These are phyloP conservation scores for Ephestia elutella DNA, from an alignment of 1,140 invertebrate species.

Conservation along the genomic window DNA sequence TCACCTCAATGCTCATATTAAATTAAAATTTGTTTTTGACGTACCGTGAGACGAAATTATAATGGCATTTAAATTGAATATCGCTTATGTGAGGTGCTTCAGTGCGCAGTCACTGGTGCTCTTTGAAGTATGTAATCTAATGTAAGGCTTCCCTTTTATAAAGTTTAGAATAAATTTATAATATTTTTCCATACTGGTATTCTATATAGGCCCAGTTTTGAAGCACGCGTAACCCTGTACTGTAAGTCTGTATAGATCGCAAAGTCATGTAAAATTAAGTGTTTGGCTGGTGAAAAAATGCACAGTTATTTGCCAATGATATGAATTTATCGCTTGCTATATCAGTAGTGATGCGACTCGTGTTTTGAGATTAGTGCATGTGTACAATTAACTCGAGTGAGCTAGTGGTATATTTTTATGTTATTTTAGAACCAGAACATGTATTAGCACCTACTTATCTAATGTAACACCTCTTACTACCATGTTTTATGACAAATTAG, in stretches of 20 bases:
- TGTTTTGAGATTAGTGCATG: no score
- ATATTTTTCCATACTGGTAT: background rate
- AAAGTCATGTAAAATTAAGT: background rate
- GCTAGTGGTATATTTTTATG: no score
- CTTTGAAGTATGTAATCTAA: slow-evolving; percentile 18
- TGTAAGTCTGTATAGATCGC: background rate
- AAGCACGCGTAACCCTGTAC: background rate
- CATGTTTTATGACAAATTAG: no score
- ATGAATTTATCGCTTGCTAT: no score
- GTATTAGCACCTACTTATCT: no score
- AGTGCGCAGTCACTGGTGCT: slow-evolving; percentile 35
- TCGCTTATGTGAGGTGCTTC: slow-evolving; percentile 33
- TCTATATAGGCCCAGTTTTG: background rate
- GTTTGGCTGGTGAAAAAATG: no score
- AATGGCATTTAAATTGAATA: background rate
- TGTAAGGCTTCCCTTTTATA: slow-evolving; percentile 47
- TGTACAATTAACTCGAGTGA: no score
- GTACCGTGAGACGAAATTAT: background rate
- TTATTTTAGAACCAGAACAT: no score
- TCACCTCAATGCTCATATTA: background rate
- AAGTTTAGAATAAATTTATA: slow-evolving; percentile 26
- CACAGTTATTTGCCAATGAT: no score
- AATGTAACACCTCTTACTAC: no score
- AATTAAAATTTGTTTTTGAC: background rate
- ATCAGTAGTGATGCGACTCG: no score